phyloP scores from a whole-genome alignment of 2,888 invertebrate species.

The Sphaerophoria rueppellii region DNA sequence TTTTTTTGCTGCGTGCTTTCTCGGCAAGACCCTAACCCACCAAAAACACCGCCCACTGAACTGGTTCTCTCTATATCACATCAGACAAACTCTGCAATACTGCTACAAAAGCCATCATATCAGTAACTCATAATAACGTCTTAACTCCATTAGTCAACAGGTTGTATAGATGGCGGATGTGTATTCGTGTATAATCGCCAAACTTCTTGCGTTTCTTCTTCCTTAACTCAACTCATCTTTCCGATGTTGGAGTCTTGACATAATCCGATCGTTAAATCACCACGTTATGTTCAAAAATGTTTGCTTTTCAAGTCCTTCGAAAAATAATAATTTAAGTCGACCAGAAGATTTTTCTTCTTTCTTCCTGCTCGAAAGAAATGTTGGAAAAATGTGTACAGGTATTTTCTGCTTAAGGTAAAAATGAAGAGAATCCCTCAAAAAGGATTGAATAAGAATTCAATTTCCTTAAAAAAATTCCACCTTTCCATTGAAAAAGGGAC shows the following conservation, averaged over 20 bases:
- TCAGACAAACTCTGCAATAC: conserved; percentile 24
- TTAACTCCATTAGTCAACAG: conserved; percentile 68
- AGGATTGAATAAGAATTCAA: no score
- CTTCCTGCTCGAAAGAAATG: no score
- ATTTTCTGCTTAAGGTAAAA: not conserved
- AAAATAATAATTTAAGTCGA: conserved; percentile 49
- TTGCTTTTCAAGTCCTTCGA: conserved; percentile 36
- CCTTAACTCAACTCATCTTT: not conserved
- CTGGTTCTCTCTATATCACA: conserved; percentile 12
- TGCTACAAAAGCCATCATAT: conserved; percentile 42
- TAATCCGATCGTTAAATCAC: conserved; percentile 54
- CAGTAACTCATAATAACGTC: conserved; percentile 68
- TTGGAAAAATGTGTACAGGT: conserved; percentile 12
- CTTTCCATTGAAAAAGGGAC: no score
- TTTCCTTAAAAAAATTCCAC: no score
- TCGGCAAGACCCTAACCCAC: no score
- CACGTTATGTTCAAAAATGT: conserved; percentile 51
- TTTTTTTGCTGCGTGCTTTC: not conserved
- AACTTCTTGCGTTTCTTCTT: conserved; percentile 4
- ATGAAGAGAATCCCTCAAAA: no score
- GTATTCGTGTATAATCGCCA: not conserved
- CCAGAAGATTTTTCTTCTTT: not conserved
- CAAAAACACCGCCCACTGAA: no score
- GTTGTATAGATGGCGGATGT: conserved; percentile 25
- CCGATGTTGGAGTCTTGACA: not conserved